Evolutionary conservation across 2,113 vertebrate genomes (phyloP).

Genomic region (Alces alces): DNA sequence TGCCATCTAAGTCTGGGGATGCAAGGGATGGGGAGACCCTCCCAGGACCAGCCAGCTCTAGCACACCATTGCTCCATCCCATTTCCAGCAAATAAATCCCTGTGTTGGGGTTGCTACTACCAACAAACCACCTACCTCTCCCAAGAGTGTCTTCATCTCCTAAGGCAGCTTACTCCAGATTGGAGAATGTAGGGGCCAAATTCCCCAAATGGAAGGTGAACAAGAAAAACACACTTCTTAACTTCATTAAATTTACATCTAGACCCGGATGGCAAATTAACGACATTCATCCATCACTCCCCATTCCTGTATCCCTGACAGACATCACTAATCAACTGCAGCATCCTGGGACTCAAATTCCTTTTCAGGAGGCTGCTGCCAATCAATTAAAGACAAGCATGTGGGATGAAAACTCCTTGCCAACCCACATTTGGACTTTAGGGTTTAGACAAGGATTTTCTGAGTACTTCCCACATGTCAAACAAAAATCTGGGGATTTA

Average conservation of each 20-base stretch:
- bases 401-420: not conserved
- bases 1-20: not conserved
- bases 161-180: not conserved
- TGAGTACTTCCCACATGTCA: not conserved
- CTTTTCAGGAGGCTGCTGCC: not conserved
- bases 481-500: not conserved
- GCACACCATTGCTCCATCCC: not conserved
- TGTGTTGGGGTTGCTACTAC: not conserved
- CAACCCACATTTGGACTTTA: not conserved
- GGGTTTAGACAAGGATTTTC: not conserved
- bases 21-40: not conserved
- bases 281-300: not conserved
- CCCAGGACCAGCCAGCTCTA: not conserved
- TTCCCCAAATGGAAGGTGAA: not conserved
- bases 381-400: not conserved
- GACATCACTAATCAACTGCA: conserved; percentile 10
- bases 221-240: not conserved
- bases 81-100: not conserved
- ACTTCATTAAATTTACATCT: not conserved
- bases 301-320: not conserved
- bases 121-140: not conserved
- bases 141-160: not conserved
- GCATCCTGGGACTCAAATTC: not conserved
- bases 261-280: not conserved
- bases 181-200: not conserved